Conservation (phyloP, 92 coral and sea anemone genomes). For the Zoanthus gigantus region DNA sequence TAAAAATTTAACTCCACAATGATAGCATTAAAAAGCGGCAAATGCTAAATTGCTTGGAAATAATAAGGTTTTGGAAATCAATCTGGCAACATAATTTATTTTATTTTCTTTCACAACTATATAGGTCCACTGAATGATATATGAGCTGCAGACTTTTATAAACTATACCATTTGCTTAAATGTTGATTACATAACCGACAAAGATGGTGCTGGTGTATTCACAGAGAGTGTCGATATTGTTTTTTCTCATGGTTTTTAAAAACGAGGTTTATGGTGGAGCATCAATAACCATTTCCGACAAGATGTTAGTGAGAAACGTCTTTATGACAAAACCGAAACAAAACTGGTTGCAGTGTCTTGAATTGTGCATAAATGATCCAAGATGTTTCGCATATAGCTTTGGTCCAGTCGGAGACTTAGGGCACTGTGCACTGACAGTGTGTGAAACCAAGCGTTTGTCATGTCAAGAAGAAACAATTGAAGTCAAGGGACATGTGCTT, state of each 20-base stretch:
- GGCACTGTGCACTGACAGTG: not conserved
- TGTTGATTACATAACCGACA: not conserved
- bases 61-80: not conserved
- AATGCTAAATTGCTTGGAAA: not conserved
- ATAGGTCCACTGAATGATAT: too few relatives aligned
- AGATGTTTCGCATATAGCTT: slow-evolving; percentile 19
- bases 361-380: slow-evolving; percentile 6
- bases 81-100: not conserved
- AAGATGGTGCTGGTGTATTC: not conserved
- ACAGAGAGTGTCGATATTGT: not conserved
- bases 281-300: not conserved
- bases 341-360: slow-evolving; percentile 32
- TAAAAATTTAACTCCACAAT: not conserved
- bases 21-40: not conserved
- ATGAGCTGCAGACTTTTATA: not conserved
- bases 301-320: not conserved
- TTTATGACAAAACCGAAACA: not conserved
- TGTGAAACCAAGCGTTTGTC: not conserved
- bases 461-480: not conserved
- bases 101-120: not conserved
- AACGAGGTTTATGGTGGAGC: not conserved
- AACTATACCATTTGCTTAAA: not conserved
- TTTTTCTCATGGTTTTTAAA: not conserved
- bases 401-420: not conserved
- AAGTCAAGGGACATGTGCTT: not conserved